Base-by-base conservation (phyloP, 2,888 invertebrate genomes). In the Rhaphigaster nebulosa region DNA sequence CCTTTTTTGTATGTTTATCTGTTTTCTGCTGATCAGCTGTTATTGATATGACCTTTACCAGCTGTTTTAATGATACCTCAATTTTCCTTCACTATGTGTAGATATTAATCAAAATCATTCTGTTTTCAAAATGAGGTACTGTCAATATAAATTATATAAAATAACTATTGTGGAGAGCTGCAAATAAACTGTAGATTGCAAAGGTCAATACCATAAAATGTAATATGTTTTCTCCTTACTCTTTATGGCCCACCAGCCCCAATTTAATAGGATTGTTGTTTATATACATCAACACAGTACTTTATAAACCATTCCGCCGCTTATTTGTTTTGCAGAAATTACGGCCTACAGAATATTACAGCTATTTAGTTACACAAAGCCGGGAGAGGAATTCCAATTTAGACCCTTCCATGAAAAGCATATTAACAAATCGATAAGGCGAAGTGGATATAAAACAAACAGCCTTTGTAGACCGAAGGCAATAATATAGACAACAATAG, bases 391-490 rank as follows among this genome's bases (percentile, higher is more conserved):
- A 65, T 65, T 65, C 65, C 65, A 65, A 65, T 65, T 65, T 65
- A 15, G 65, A 29, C 13, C 15, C 29, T 65, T 65, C 29, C 65
- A 65, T 29, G 65, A 29, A 65, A 65, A 29, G 65, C 65, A 65
- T 65, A 65, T 65, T 65, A 65, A 65, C 65, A 29, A 65, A 65
- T 65, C 15, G 65, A 29, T 65, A 13, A 15, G 5, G 3, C n/a
- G 29, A 65, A 65, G 65, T 65, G 65, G 65, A 65, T 65, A 65
- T 65, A 65, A 65, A 65, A 65, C 65, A 29, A 65, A 65, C 65
- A 65, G 65, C 65, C 65, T 65, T 29, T 29, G 65, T 65, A 65
- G 60, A 6, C 65, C 13, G 65, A 5, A 0, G 65, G 29, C 29
- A 65, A 65, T 65, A 65, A 65, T 65, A 65, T 29, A 3, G 29